Base-by-base conservation (phyloP, 1,140 invertebrate species). In the Saccostrea echinata region DNA sequence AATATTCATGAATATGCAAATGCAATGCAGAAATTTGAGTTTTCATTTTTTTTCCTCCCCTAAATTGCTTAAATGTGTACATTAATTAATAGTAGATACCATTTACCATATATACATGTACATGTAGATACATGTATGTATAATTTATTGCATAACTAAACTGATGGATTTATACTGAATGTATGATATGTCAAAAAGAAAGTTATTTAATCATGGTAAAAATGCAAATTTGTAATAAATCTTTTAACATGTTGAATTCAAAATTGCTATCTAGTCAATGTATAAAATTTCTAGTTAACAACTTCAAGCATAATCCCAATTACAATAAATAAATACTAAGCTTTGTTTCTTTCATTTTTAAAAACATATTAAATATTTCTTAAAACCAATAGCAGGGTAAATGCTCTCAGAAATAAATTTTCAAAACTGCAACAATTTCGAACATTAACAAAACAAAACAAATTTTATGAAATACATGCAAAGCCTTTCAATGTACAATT, bases 361-460 rank as follows among this genome's bases (percentile, higher is more conserved):
- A 76, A 76, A 76, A 76, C 21, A 64, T 30, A 76, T 16, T 4
- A 76, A 76, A 13, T 16, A 16, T 76, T 30, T 8, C 13, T 76
- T 76, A 76, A 76, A 76, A 76, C 16, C 68, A 76, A 76, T 35
- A 43, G 43, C 43, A 43, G 43, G 43, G 9, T 43, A 76, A 76
- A 76, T 76, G 27, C 27, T 16, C 33, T 76, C 68, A 76, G 33
- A 76, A 76, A 30, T 30, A 27, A 76, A 76, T 76, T 27, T 76
- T 76, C 30, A 13, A 76, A 76, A 76, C 55, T 61, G 55, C 55
- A 76, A 76, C 68, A 76, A 76, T 30, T 76, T 76, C 9, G 24
- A 76, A 76, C 68, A 30, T 76, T 12, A 76, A 76, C 68, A 33
- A 76, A 76, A 76, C 27, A 76, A 33, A 33, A 76, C 18, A 68